Evolutionary conservation across 1,140 invertebrate genomes (phyloP).

Genomic region (Drosophila ogumai): DNA sequence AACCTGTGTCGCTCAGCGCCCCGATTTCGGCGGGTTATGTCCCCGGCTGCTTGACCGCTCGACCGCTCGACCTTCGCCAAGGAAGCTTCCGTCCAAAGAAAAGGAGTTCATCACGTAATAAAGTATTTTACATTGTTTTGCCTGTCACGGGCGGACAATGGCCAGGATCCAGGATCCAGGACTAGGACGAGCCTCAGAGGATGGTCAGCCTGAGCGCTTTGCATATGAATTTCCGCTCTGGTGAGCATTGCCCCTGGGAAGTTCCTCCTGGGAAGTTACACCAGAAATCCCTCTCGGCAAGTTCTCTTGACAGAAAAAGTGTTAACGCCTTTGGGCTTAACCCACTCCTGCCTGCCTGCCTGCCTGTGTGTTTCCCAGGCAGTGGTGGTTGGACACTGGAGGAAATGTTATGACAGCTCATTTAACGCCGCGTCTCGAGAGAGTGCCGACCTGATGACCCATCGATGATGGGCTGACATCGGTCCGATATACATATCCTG

Average conservation of each 20-base stretch:
- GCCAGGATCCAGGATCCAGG: background rate
- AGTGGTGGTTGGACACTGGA: conserved; percentile 13
- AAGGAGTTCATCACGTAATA: conserved; percentile 44
- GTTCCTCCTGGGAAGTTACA: background rate
- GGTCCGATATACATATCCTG: conserved; percentile 2
- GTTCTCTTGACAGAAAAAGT: conserved; percentile 21
- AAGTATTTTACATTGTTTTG: conserved; percentile 55
- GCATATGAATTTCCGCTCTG: conserved; percentile 55
- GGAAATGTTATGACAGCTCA: conserved; percentile 74
- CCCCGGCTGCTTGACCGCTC: conserved; percentile 40
- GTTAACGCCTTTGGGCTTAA: conserved; percentile 50
- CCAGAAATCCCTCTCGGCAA: background rate
- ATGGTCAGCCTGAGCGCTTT: background rate
- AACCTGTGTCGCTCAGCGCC: conserved; percentile 20
- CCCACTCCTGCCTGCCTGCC: conserved; percentile 7
- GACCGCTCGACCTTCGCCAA: conserved; percentile 29
- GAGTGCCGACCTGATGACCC: conserved; percentile 1
- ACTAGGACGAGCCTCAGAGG: background rate
- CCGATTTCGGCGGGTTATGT: conserved; percentile 44
- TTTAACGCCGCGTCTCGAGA: conserved; percentile 53
- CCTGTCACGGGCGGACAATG: conserved; percentile 22
- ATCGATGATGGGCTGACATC: conserved; percentile 33
- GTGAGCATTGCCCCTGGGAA: conserved; percentile 55
- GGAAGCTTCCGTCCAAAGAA: background rate
- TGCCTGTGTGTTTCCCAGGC: background rate